Percentiles rank a stretch among this genome's conserved stretches.
Conservation (phyloP, 2,888 invertebrate genomes). For the Cheilosia pagana region DNA sequence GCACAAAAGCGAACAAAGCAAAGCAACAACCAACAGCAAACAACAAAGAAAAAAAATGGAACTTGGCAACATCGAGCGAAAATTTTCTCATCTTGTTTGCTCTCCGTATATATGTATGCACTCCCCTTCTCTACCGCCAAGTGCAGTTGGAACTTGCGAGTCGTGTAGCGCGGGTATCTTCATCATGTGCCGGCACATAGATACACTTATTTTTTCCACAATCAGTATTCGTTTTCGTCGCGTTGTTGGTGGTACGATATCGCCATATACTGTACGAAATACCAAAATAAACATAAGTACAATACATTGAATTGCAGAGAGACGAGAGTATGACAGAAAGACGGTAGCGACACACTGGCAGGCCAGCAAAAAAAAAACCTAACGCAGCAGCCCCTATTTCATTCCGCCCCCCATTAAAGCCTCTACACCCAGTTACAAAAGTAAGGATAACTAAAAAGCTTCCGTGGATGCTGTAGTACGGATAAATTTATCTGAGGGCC, state of each 20-base stretch:
- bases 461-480: constrained; percentile 55
- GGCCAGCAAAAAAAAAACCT: constrained; percentile 24
- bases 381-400: constrained; percentile 19
- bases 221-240: constrained; percentile 54
- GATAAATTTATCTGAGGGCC: constrained; percentile 60
- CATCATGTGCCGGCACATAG: constrained; percentile 64
- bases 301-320: constrained; percentile 57
- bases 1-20: constrained; percentile 50
- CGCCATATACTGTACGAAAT: constrained; percentile 33
- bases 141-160: constrained; percentile 61
- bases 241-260: constrained; percentile 42
- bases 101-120: constrained; percentile 20
- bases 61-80: constrained; percentile 69
- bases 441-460: constrained; percentile 70
- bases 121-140: constrained; percentile 24
- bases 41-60: constrained; percentile 41
- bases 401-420: neutral
- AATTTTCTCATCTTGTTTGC: constrained; percentile 64
- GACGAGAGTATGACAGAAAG: constrained; percentile 56
- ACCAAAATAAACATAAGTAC: constrained; percentile 64
- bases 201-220: constrained; percentile 73
- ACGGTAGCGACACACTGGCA: constrained; percentile 8
- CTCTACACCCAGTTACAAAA: constrained; percentile 53
- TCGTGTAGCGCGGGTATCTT: constrained; percentile 49
- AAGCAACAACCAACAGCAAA: constrained; percentile 15